A percentile compares a stretch with the other conserved stretches of the same genome.
phyloP scores from a whole-genome alignment of 2,113 vertebrate genomes.

The Microcebus tavaratra region DNA sequence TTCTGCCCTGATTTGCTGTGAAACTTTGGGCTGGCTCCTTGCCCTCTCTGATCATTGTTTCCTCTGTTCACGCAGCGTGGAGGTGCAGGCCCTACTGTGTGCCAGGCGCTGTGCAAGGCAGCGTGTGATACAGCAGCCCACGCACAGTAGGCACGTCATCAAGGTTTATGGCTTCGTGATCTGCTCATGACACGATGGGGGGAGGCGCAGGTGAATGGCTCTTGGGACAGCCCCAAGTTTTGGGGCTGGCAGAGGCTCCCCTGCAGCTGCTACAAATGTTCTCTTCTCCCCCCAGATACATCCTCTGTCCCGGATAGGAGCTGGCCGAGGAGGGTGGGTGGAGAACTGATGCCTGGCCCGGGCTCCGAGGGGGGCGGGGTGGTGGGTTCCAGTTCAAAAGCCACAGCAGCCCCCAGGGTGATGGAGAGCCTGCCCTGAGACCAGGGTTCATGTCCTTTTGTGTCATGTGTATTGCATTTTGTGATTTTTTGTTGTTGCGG shows the following conservation, averaged over 20 bases:
- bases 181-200: no score
- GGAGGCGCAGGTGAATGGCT: neutral
- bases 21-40: neutral
- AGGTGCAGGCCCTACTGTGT: neutral
- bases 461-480: neutral
- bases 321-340: rapidly evolving
- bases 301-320: neutral
- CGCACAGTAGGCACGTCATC: neutral
- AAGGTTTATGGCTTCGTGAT: neutral
- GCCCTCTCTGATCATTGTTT: neutral
- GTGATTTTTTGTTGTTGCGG: neutral
- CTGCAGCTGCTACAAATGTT: neutral
- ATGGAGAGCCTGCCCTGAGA: neutral
- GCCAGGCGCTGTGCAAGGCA: rapidly evolving
- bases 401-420: neutral
- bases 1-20: neutral
- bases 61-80: rapidly evolving
- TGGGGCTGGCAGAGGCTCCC: conserved; percentile 43
- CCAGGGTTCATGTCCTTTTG: neutral
- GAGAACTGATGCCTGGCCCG: neutral
- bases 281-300: neutral
- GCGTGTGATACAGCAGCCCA: neutral
- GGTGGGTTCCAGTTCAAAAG: neutral
- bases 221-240: neutral
- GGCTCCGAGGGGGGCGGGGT: neutral